phyloP scores from a whole-genome alignment of 2,888 invertebrate species.

The Leptopilina syphax region DNA sequence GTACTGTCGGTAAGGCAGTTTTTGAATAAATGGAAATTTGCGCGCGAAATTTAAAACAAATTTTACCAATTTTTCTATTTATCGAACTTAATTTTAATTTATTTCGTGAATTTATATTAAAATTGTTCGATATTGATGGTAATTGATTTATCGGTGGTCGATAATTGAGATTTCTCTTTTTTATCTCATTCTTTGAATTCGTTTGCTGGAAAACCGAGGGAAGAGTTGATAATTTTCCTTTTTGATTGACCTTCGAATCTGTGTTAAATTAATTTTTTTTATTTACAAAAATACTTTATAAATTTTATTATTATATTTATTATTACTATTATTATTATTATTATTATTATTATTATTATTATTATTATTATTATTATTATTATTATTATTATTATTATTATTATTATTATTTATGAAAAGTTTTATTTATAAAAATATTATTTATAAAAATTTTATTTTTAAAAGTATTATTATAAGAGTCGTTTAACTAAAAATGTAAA shows the following conservation, averaged over 20 bases:
- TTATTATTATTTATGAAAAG: too few species aligned
- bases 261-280: background rate
- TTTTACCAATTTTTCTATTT: background rate
- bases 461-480: too few species aligned
- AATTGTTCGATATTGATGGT: background rate
- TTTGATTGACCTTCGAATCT: background rate
- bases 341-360: too few species aligned
- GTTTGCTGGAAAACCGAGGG: background rate
- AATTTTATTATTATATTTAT: too few species aligned
- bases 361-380: too few species aligned
- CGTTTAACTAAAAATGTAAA: too few species aligned
- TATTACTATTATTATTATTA: too few species aligned
- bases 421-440: too few species aligned
- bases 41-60: background rate
- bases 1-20: too few species aligned
- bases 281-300: background rate
- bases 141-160: background rate
- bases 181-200: background rate
- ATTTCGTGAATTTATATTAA: background rate
- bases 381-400: too few species aligned
- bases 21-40: too few species aligned
- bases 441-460: too few species aligned
- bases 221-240: background rate
- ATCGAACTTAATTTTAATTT: background rate
- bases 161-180: background rate